Evolutionary conservation across 2,888 invertebrate species (phyloP), one percentile per base, ranked within the genome.

Genomic region (Cyclophora punctaria): DNA sequence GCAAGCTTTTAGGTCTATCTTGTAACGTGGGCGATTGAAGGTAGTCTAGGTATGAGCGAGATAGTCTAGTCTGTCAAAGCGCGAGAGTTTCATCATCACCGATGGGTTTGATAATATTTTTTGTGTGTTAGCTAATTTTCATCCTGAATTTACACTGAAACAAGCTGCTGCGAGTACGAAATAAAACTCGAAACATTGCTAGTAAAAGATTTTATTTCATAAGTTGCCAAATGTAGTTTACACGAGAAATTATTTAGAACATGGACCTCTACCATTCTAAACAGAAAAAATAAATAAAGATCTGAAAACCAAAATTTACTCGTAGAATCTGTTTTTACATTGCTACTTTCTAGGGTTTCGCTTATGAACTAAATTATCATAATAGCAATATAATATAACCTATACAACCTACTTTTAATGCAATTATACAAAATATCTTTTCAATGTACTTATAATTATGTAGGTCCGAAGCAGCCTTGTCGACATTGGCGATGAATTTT

Each of bases 401-500:
- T 84, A 85, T 81, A 86, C 84, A 87, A 86, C 84, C 85, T 82
- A 37, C 37, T 5, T 37, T 5, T 4, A 83, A 82, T 73, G 78
- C 78, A 83, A 86, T 85, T 83, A 83, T 85, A 87, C 83, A 86
- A 85, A 86, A 84, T 84, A 86, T 80, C 71, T 68, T 75, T 73
- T 69, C 71, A 71, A 69, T 85, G 82, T 84, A 83, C 83, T 83
- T 80, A 80, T 67, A 60, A 72, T 72, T 70, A 70, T 68, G 66
- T 81, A 83, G 69, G 37, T 37, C 37, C 37, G 37, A 37, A 37
- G 37, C 37, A 5, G 37, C 37, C 37, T 5, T 44, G 3, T 33
- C 44, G 3, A 5, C 7, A 20, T 7, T 33, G 33, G 44, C 7
- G 4, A 44, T 44, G 33, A 33, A 78, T 78, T 76, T 52, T 80